Percentiles rank a stretch among this genome's conserved stretches.
Evolutionary conservation across 2,888 invertebrate species (phyloP).

Genomic region (Cryptosula pallasiana): DNA sequence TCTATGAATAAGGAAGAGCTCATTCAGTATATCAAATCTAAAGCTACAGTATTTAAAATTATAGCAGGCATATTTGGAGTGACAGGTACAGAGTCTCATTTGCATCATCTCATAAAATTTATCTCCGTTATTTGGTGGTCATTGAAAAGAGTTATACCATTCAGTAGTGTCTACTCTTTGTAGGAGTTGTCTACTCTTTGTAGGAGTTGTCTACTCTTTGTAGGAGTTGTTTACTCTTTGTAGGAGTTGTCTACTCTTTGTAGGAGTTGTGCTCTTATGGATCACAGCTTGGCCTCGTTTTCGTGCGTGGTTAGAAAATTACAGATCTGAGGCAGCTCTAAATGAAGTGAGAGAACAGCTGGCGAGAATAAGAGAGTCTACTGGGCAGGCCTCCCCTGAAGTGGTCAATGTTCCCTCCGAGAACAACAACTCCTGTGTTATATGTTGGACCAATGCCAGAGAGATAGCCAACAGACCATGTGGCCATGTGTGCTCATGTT

Average conservation of each 20-base stretch:
- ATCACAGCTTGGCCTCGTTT: neutral
- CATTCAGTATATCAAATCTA: neutral
- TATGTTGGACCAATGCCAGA: neutral
- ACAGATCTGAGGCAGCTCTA: neutral
- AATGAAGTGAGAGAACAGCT: neutral
- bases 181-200: too few relatives aligned
- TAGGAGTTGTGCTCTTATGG: neutral
- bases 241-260: too few relatives aligned
- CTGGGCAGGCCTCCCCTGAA: neutral
- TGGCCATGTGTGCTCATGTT: conserved; percentile 17
- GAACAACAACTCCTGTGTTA: conserved; percentile 4
- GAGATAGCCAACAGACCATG: conserved; percentile 17
- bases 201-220: too few relatives aligned
- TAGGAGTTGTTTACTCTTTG: too few relatives aligned
- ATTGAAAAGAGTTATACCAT: too few relatives aligned
- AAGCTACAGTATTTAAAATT: conserved; percentile 9
- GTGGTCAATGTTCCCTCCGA: neutral
- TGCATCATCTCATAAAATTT: too few relatives aligned
- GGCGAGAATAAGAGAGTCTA: neutral
- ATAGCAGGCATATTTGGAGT: conserved; percentile 14
- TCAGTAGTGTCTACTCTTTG: too few relatives aligned
- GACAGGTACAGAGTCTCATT: conserved; percentile 1
- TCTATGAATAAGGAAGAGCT: conserved; percentile 9
- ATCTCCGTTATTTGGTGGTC: too few relatives aligned
- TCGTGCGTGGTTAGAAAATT: neutral